Conservation (phyloP, 2,113 vertebrate species). For the Romanogobio albipinnatus region DNA sequence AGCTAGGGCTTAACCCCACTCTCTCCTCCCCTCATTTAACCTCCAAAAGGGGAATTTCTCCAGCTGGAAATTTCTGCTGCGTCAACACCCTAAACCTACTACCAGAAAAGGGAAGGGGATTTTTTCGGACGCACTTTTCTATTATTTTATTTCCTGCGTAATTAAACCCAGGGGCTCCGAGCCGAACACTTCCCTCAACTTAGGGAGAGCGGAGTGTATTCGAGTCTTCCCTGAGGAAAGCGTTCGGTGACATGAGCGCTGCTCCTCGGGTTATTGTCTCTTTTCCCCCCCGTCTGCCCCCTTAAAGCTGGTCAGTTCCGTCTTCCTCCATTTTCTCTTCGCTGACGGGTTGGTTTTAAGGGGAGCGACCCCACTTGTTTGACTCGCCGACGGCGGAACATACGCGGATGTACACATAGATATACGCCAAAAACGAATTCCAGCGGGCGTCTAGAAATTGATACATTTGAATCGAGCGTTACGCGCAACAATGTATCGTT, state of each 20-base stretch:
- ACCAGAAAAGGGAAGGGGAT: conserved; percentile 77
- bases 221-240: conserved; percentile 29
- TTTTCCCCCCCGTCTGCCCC: conserved; percentile 82
- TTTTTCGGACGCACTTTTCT: conserved; percentile 55
- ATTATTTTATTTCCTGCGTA: conserved; percentile 33
- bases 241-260: conserved; percentile 22
- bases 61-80: conserved; percentile 94
- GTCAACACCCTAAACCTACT: conserved; percentile 87
- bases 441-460: not conserved
- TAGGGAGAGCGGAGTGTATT: conserved; percentile 40
- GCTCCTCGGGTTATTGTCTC: conserved; percentile 75
- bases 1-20: conserved; percentile 70
- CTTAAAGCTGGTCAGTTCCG: conserved; percentile 80
- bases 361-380: conserved; percentile 62
- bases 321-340: conserved; percentile 87
- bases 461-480: not conserved
- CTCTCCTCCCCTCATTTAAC: conserved; percentile 76
- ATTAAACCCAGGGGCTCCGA: not conserved
- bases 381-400: conserved; percentile 25
- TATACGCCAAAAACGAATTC: not conserved
- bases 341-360: conserved; percentile 52
- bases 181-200: conserved; percentile 50
- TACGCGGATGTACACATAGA: not conserved
- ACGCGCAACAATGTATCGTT: conserved; percentile 2
- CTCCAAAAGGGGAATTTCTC: conserved; percentile 90